Evolutionary conservation across 2,888 invertebrate genomes (phyloP), one percentile per base, ranked within the genome.

Genomic region (Trichopria drosophilae): DNA sequence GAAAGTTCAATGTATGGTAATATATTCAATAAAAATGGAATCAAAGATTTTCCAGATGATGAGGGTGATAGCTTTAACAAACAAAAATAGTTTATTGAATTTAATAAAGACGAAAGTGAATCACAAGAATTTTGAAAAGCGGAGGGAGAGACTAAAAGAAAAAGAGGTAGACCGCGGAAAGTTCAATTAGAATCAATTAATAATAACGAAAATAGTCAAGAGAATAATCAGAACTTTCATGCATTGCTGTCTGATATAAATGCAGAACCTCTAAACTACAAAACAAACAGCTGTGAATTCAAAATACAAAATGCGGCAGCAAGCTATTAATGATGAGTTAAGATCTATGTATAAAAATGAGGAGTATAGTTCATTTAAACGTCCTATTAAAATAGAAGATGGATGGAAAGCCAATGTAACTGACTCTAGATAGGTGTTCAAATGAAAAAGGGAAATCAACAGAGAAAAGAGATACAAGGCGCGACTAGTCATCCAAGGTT

Each of bases 371-470:
- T 22, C 45, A 10, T 35, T 49, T 1, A 41, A 49, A 23, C 31
- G 45, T 41, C 24, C 43, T n/a, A 34, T 20, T 10, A 12, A 29
- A 34, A 34, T 18, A 40, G 24, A 20, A 29, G 34, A 53, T 31
- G 32, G 32, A 7, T 20, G 31, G 31, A 52, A 32, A 42, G 36
- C 50, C 9, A 46, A 54, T 9, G 23, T 55, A 4, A 45, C 52
- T 28, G 52, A 55, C 20, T 59, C 51, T 7, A 43, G 15, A 37
- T 59, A 53, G 43, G 51, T 56, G 10, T 48, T 54, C 13, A 58
- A 47, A 32, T 55, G 16, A 9, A 53, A 49, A 41, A 24, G 19
- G n/a, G 55, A 49, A 34, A 1, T 15, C 15, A 18, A 12, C 7
- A 34, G 39, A 12, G 23, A 31, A 6, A 22, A 7, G 7, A 53